Base-by-base conservation (phyloP, 1,140 invertebrate species). In the Heliconius nattereri region DNA sequence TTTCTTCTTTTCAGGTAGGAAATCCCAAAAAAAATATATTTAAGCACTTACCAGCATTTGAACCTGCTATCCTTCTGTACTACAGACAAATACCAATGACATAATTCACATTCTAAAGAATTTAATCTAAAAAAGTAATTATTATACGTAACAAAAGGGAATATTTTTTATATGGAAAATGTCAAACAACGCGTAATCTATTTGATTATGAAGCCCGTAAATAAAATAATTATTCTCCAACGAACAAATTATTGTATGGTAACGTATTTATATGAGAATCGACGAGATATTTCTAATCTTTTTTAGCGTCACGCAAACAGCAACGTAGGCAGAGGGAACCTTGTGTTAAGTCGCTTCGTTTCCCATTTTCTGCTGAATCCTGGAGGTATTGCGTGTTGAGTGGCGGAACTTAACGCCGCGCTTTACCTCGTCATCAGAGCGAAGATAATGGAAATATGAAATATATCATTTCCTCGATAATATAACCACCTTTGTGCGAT, bases 171-270 rank as follows among this genome's bases (percentile, higher is more conserved):
- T 60, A n/a, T 26, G 2, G 57, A 60, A 60, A 60, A 60, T 60
- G 23, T 60, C 57, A 23, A 60, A 60, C 57, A 60, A 60, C 57
- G 57, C n/a, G 57, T 60, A 60, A 60, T n/a, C 57, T 60, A 60
- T 60, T 60, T 23, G 57, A 60, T 60, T 60, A 60, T 9, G 57
- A 60, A 60, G 57, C 57, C 57, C 8, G n/a, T 60, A 60, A 60
- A 60, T 23, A 23, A 60, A 60, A 60, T 60, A 60, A 60, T 60
- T 26, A 60, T 23, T 60, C 23, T 60, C 57, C 23, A 60, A 60
- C n/a, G 57, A 60, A 60, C 23, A 11, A 60, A 60, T 60, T 60
- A 60, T n/a, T n/a, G n/a, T 11, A 60, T 60, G 13, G 40, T 45
- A 45, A 45, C 40, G 40, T 45, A 45, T 45, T 45, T 45, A 45